These are phyloP conservation scores for Fragum whitleyi DNA, from an alignment of 2,888 invertebrate species.

Conservation along the genomic window DNA sequence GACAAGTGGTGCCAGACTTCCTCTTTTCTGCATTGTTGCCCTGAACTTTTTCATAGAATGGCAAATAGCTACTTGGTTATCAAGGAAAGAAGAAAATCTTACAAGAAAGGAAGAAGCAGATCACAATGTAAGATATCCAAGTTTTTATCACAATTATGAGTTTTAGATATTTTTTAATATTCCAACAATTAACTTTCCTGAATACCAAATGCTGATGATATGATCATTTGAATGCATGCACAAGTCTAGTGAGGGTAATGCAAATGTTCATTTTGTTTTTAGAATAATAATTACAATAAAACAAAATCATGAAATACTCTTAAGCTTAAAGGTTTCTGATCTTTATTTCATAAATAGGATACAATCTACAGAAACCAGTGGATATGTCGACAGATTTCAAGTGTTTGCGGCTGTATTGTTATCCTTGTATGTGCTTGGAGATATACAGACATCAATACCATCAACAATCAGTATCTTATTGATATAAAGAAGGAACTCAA, in stretches of 20 bases:
- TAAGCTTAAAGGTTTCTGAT: no score
- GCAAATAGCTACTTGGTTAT: conserved; percentile 52
- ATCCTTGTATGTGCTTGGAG: conserved; percentile 83
- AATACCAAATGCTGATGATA: no score
- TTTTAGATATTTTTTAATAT: no score
- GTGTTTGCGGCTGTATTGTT: conserved; percentile 81
- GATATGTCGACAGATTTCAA: conserved; percentile 85
- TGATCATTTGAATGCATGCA: no score
- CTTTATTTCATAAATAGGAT: no score
- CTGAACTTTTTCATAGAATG: conserved; percentile 86
- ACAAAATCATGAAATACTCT: no score
- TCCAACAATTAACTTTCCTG: no score
- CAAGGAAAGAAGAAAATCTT: not conserved
- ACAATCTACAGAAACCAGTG: conserved; percentile 85
- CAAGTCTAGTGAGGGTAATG: no score
- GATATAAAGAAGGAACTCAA: conserved; percentile 83
- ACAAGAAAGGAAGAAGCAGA: conserved; percentile 15
- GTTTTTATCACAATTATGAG: no score
- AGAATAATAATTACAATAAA: no score
- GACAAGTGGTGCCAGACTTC: conserved; percentile 87
- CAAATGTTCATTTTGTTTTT: no score
- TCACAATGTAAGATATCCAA: conserved; percentile 28
- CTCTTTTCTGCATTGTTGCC: conserved; percentile 87
- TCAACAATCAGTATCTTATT: conserved; percentile 85
- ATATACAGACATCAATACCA: conserved; percentile 85